Evolutionary conservation across 2,888 invertebrate species (phyloP).

Genomic region (Cosmopolites sordidus): DNA sequence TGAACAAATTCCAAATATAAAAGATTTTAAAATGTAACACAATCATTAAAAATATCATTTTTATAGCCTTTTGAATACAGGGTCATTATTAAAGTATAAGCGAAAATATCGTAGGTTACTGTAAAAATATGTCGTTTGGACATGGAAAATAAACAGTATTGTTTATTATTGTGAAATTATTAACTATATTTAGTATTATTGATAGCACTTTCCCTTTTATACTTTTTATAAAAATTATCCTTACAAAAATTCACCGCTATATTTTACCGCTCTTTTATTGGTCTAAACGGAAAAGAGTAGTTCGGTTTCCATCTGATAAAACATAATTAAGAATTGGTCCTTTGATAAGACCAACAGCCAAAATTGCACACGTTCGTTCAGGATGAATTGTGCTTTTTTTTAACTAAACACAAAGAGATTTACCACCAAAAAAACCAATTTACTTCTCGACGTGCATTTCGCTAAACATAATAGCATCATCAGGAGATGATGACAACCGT

Average conservation of each 20-base stretch:
- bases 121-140: conserved; percentile 40
- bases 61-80: conserved; percentile 50
- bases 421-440: too few relatives aligned
- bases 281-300: too few relatives aligned
- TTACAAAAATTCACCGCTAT: neutral
- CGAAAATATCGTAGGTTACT: conserved; percentile 43
- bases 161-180: conserved; percentile 40
- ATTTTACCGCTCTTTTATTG: too few relatives aligned
- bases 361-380: too few relatives aligned
- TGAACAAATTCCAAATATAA: conserved; percentile 33
- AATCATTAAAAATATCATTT: conserved; percentile 44
- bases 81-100: conserved; percentile 48
- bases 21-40: conserved; percentile 41
- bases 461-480: too few relatives aligned
- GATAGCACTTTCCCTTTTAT: conserved; percentile 32
- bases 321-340: too few relatives aligned
- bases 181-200: conserved; percentile 33
- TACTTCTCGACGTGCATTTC: too few relatives aligned
- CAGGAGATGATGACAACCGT: too few relatives aligned
- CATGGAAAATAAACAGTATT: conserved; percentile 41
- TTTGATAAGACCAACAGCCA: too few relatives aligned
- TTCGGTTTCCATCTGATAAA: too few relatives aligned
- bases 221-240: conserved; percentile 17
- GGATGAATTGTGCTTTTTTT: too few relatives aligned
- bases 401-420: too few relatives aligned